Base-by-base conservation (phyloP, 35 echinoderm and acorn worm genomes). In the Lytechinus variegatus region DNA sequence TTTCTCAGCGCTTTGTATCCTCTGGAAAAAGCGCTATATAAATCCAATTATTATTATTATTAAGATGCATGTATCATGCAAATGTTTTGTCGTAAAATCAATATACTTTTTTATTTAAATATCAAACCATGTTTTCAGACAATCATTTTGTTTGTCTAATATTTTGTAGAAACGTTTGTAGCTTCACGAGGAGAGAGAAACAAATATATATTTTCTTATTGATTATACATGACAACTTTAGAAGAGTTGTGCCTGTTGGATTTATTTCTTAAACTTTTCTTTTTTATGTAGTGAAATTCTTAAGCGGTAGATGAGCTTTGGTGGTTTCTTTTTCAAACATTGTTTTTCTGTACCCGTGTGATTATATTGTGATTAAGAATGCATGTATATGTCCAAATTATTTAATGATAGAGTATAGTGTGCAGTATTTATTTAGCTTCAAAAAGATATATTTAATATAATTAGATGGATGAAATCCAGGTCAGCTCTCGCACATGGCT, bases 351-450 rank as follows among this genome's bases (percentile, higher is more conserved):
- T 79, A 24, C n/a, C 16, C 10, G 57, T 60, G 66, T 79, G 66
- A 24, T 79, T 24, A 79, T 24, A 24, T 79, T 79, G 66, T 24
- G 3, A 79, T 79, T n/a, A 79, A 79, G 66, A 79, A 79, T 79
- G 66, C 66, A 79, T 79, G 66, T 79, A 79, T 79, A 79, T 79
- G 66, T 79, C 19, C 66, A 5, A 24, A 24, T 79, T 79, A 79
- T 79, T 79, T 79, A 79, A 79, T 79, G 66, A 79, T 79, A 79
- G 66, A 79, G 5, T 79, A 79, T 79, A 79, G 66, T n/a, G 19
- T 79, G 66, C 21, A 79, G 66, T 27, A 79, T 79, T 79, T 79
- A 79, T 79, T 79, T 79, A 79, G 66, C 66, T 79, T 79, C 66
- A 79, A 24, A 79, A 24, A 79, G 66, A n/a, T 14, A 79, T 79